Evolutionary conservation across 2,888 invertebrate genomes (phyloP).

Genomic region (Cryptocheilus praepositus): DNA sequence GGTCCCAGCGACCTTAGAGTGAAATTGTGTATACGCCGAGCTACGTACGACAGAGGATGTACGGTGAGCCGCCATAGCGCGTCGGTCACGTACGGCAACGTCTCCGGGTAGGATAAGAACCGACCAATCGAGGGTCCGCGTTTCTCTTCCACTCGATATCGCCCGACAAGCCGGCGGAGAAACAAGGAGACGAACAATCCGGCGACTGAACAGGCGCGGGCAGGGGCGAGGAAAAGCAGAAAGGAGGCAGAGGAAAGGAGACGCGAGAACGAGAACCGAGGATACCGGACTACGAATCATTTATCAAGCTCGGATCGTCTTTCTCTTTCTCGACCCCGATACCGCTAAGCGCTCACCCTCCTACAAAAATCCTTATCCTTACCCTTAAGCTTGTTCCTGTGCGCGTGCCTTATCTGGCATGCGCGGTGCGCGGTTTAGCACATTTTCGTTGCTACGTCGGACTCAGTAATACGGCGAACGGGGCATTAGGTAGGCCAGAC

Average conservation of each 20-base stretch:
- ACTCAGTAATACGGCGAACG: background rate
- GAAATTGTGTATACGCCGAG: too few relatives aligned
- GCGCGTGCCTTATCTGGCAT: constrained; percentile 56
- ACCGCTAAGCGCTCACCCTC: constrained; percentile 24
- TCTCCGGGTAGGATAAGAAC: constrained; percentile 4
- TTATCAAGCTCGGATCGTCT: constrained; percentile 57
- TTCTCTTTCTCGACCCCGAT: constrained; percentile 32
- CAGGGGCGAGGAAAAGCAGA: constrained; percentile 24
- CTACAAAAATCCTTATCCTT: constrained; percentile 46
- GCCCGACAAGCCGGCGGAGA: constrained; percentile 9
- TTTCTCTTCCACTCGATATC: constrained; percentile 21
- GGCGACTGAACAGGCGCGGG: constrained; percentile 8
- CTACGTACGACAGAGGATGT: background rate
- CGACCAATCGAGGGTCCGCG: constrained; percentile 24
- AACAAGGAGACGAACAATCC: constrained; percentile 22
- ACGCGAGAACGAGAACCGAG: constrained; percentile 19
- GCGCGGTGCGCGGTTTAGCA: constrained; percentile 22
- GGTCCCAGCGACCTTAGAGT: background rate
- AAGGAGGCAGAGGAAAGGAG: constrained; percentile 24
- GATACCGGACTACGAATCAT: constrained; percentile 45
- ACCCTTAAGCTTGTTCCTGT: constrained; percentile 36
- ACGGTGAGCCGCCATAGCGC: constrained; percentile 4
- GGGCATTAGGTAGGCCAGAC: background rate
- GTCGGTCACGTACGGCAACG: constrained; percentile 25
- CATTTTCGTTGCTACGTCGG: constrained; percentile 13